phyloP scores from a whole-genome alignment of 2,888 invertebrate genomes.

The Tenthredo mesomela region DNA sequence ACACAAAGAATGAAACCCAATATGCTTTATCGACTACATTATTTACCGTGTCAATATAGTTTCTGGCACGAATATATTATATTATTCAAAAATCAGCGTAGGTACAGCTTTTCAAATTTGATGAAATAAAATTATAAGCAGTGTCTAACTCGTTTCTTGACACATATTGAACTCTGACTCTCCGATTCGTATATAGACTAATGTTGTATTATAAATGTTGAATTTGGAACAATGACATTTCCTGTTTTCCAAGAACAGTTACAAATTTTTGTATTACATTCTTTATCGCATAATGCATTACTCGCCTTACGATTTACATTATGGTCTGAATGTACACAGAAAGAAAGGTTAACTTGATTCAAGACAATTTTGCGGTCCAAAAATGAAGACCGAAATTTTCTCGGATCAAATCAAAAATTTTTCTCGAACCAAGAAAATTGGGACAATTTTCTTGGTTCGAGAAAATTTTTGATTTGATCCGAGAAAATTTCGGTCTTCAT shows the following conservation, averaged over 20 bases:
- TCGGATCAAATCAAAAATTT: too few species aligned
- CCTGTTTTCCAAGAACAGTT: background rate
- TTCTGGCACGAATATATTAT: background rate
- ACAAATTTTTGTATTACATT: background rate
- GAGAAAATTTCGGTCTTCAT: too few species aligned
- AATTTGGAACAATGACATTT: background rate
- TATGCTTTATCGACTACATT: slow-evolving; percentile 1
- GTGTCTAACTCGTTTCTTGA: background rate
- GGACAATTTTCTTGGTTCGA: too few species aligned
- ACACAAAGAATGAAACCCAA: background rate
- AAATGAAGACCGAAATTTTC: too few species aligned
- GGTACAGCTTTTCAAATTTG: background rate
- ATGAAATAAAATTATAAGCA: background rate
- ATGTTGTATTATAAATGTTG: background rate
- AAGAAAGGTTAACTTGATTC: too few species aligned
- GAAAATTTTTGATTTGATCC: too few species aligned
- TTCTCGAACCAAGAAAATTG: too few species aligned
- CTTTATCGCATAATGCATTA: background rate
- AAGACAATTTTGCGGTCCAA: too few species aligned
- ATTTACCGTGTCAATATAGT: background rate
- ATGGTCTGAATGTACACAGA: background rate
- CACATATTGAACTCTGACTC: background rate
- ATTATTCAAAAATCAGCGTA: background rate
- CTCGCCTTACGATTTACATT: background rate
- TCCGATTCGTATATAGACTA: too few species aligned